Base-by-base conservation (phyloP, 2,113 vertebrate genomes). In the Callorhinus ursinus region DNA sequence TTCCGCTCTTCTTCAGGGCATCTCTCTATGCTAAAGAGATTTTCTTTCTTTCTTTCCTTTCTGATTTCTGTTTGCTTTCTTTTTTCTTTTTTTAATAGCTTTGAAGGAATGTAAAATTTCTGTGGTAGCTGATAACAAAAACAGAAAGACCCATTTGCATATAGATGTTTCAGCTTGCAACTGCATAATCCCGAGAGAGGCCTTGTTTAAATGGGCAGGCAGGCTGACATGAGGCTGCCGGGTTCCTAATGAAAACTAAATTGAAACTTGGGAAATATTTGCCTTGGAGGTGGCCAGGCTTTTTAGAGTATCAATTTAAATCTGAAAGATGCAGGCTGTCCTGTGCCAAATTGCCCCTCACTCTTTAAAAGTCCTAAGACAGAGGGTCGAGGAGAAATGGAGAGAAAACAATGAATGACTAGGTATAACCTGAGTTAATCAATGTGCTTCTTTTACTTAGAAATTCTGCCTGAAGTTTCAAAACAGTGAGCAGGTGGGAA, bases 191-290 rank as follows among this genome's bases (percentile, higher is more conserved):
- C 98, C 98, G 98, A 98, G 98, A 98, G 92, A 98, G 95, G 93
- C 97, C 98, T 97, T 97, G 98, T 98, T 98, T 98, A 98, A 98
- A 98, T 98, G 97, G 98, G 95, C 98, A 98, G 98, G 95, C 98
- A 98, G 97, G 97, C 98, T 99, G 98, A 97, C 97, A 98, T 63
- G 51, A 59, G 95, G 96, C 93, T 98, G 98, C 98, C 97, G 89
- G 67, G 92, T 76, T 98, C 96, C 98, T 98, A 99, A 99, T 98
- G 98, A 99, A 99, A 99, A 93, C 97, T 97, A 98, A 99, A 98
- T 99, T 98, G 98, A 98, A 98, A 98, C 93, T 98, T 98, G 96
- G 97, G 98, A 97, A 97, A 98, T 97, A 98, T 99, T 97, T 97
- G 95, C 97, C 96, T 97, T 92, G 80, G 90, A 98, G 96, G 59